phyloP scores from a whole-genome alignment of 2,888 invertebrate species.

The Eristalis tenax region DNA sequence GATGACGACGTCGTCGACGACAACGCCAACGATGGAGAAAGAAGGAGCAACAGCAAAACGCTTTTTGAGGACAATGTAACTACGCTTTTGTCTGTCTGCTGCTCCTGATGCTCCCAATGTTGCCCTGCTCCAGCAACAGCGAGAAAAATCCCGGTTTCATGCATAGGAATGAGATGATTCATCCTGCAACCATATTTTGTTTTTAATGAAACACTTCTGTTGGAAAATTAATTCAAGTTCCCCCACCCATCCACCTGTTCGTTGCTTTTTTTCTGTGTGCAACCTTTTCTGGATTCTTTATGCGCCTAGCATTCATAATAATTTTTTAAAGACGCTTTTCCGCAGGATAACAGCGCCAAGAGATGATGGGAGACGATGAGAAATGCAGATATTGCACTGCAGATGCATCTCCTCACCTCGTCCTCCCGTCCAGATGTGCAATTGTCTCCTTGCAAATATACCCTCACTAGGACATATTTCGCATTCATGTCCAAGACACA shows the following conservation, averaged over 20 bases:
- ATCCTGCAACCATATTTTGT: conserved; percentile 59
- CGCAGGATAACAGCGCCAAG: conserved; percentile 52
- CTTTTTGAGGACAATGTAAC: conserved; percentile 69
- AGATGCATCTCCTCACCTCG: conserved; percentile 40
- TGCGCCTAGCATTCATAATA: conserved; percentile 28
- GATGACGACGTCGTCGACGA: conserved; percentile 3
- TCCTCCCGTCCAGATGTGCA: conserved; percentile 19
- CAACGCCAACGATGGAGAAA: conserved; percentile 8
- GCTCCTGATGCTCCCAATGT: neutral
- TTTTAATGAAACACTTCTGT: conserved; percentile 71
- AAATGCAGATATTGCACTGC: conserved; percentile 59
- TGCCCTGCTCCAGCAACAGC: neutral
- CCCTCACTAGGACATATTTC: conserved; percentile 28
- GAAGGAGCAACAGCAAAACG: conserved; percentile 55
- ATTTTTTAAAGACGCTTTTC: conserved; percentile 67
- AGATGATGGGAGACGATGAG: neutral
- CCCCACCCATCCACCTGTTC: neutral
- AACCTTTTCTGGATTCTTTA: conserved; percentile 7
- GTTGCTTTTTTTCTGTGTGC: neutral
- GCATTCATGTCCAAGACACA: conserved; percentile 66
- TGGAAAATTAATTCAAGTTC: conserved; percentile 64
- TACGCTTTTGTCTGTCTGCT: conserved; percentile 64
- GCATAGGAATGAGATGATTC: conserved; percentile 42
- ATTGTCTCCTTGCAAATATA: conserved; percentile 53
- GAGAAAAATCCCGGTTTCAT: conserved; percentile 20